phyloP scores from a whole-genome alignment of 2,113 vertebrate species.

The Thalassarche chlororhynchos region DNA sequence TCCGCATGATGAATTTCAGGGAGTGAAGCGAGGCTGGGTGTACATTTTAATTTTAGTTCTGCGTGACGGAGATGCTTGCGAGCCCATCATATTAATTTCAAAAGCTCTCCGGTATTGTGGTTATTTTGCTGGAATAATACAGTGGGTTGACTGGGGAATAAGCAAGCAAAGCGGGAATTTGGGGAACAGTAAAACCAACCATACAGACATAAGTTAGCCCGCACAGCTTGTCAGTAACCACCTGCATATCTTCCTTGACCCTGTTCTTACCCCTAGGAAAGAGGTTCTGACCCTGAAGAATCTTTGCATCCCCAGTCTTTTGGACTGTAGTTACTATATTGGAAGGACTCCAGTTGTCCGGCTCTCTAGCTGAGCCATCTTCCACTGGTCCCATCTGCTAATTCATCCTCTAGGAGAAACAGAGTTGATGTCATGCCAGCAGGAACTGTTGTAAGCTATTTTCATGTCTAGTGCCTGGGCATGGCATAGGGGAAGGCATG shows the following conservation, averaged over 20 bases:
- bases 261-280: neutral
- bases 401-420: neutral
- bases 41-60: neutral
- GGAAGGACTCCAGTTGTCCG: conserved; percentile 10
- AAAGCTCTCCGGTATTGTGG: neutral
- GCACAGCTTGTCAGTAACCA: neutral
- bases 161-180: neutral
- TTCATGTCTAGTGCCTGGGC: neutral
- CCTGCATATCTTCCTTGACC: neutral
- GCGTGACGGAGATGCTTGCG: rapidly evolving
- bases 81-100: neutral
- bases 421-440: neutral
- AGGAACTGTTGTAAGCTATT: neutral
- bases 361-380: neutral
- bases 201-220: neutral
- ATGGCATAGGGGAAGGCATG: neutral
- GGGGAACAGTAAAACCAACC: neutral
- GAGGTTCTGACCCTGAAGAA: neutral
- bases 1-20: neutral
- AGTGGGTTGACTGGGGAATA: neutral
- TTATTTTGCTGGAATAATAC: neutral
- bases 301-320: neutral
- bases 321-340: neutral
- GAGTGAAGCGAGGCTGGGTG: neutral
- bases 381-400: neutral